Conservation (phyloP, 2,888 invertebrate species). For the Synanthedon vespiformis region DNA sequence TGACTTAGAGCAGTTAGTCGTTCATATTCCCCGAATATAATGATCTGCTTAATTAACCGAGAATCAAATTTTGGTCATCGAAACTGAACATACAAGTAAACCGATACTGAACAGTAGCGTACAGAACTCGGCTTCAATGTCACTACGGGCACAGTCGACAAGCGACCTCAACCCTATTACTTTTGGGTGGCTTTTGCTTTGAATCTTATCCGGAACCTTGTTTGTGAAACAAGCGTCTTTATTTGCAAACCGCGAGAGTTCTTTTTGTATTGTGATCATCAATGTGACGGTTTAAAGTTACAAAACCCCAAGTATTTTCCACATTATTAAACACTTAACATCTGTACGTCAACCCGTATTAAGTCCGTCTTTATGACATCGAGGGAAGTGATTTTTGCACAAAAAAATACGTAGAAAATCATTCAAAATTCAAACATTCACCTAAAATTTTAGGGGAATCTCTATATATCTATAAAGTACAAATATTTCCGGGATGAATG, state of each 20-base stretch:
- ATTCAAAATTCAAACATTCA: too few relatives aligned
- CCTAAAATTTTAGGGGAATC: too few relatives aligned
- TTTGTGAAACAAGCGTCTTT: slow-evolving; percentile 11
- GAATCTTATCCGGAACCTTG: rapidly evolving
- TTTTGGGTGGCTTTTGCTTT: slow-evolving; percentile 9
- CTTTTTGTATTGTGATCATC: slow-evolving; percentile 10
- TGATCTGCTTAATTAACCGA: slow-evolving; percentile 35
- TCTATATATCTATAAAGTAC: too few relatives aligned
- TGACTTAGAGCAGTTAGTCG: not conserved
- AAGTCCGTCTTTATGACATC: slow-evolving; percentile 33
- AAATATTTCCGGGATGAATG: too few relatives aligned
- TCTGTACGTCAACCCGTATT: slow-evolving; percentile 51
- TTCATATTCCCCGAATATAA: slow-evolving; percentile 29
- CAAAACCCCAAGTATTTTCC: slow-evolving; percentile 60
- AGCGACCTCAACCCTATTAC: slow-evolving; percentile 14
- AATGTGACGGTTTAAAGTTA: slow-evolving; percentile 31
- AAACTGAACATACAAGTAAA: slow-evolving; percentile 49
- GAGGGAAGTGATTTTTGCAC: slow-evolving; percentile 18
- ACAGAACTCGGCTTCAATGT: slow-evolving; percentile 32
- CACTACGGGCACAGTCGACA: slow-evolving; percentile 14
- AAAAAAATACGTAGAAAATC: not conserved
- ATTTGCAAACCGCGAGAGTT: slow-evolving; percentile 6
- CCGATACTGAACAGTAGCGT: slow-evolving; percentile 61
- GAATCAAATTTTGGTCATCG: slow-evolving; percentile 51
- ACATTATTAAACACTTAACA: slow-evolving; percentile 54